Evolutionary conservation across 2,797 vertebrate species (phyloP).

Genomic region (Aythya fuligula): DNA sequence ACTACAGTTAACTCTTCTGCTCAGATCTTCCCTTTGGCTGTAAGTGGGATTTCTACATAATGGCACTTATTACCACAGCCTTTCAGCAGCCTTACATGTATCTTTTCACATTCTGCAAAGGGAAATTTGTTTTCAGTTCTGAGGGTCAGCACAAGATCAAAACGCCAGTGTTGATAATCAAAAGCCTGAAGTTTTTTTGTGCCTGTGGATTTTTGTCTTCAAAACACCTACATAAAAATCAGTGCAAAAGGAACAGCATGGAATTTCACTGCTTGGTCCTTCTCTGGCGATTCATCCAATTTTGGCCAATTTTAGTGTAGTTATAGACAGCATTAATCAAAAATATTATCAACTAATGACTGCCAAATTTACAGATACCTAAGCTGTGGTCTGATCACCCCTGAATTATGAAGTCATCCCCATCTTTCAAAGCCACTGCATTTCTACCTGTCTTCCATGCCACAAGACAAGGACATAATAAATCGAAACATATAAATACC

Average conservation of each 20-base stretch:
- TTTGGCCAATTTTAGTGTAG: background rate
- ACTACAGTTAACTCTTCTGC: background rate
- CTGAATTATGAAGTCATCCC: background rate
- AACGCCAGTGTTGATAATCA: background rate
- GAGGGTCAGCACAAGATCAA: background rate
- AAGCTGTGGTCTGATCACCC: background rate
- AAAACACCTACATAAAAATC: background rate
- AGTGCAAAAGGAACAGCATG: background rate
- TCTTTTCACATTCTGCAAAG: background rate
- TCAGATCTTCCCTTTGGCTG: background rate
- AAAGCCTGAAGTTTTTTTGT: background rate
- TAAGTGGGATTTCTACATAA: slow-evolving; percentile 19
- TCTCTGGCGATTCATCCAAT: background rate
- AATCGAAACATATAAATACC: background rate
- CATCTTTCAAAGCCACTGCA: background rate
- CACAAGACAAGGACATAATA: background rate
- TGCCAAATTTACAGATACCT: background rate
- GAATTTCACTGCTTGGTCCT: background rate
- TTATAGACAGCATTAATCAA: background rate
- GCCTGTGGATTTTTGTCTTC: background rate
- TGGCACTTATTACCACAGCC: background rate
- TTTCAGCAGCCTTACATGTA: background rate
- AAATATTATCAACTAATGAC: background rate
- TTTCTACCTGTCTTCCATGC: background rate
- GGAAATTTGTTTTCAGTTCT: slow-evolving; percentile 36